These are phyloP conservation scores for Stenodera caucasica DNA, from an alignment of 2,888 invertebrate species.

Conservation along the genomic window DNA sequence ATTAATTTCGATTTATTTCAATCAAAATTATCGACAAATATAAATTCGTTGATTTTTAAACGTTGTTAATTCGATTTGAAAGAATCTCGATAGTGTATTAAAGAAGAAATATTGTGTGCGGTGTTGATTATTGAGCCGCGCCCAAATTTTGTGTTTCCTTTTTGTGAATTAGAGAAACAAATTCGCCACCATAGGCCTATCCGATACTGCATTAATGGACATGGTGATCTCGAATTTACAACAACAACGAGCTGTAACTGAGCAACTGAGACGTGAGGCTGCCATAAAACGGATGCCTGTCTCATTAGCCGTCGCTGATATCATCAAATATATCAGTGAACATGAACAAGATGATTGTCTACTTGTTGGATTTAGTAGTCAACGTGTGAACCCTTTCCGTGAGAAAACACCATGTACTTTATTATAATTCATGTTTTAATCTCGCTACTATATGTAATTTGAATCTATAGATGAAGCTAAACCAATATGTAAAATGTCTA, in stretches of 20 bases:
- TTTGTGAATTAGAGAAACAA: neutral
- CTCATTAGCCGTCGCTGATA: constrained; percentile 89
- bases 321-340: constrained; percentile 87
- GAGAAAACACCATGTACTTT: constrained; percentile 89
- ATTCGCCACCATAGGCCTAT: constrained; percentile 77
- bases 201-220: constrained; percentile 87
- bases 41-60: too few species aligned
- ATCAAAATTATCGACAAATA: neutral
- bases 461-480: too few species aligned
- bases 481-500: neutral
- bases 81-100: too few species aligned
- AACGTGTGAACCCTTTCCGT: constrained; percentile 93
- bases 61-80: too few species aligned
- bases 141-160: neutral
- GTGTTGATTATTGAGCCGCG: neutral
- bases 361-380: constrained; percentile 89
- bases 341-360: constrained; percentile 93
- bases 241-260: constrained; percentile 91
- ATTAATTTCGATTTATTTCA: neutral
- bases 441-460: too few species aligned
- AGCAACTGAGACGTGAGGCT: constrained; percentile 90
- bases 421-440: constrained; percentile 73
- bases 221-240: constrained; percentile 93
- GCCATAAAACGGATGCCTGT: constrained; percentile 83
- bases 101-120: neutral